These are phyloP conservation scores for Melanerpes aurifrons DNA, from an alignment of 2,113 vertebrate species.

Conservation along the genomic window DNA sequence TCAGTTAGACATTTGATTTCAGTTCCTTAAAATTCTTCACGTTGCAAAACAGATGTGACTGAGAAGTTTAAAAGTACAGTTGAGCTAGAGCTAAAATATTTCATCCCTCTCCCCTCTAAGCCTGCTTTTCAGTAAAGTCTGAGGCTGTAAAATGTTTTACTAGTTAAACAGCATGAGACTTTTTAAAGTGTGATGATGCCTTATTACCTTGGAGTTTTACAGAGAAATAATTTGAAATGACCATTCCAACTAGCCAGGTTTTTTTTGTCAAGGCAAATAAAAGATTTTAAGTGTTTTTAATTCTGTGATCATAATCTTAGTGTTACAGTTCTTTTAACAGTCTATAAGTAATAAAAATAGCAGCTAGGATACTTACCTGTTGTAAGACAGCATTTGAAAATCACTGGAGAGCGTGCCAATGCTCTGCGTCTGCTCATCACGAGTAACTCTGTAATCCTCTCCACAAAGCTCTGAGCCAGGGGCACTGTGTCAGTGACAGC, in stretches of 20 bases:
- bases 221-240: background rate
- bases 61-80: slow-evolving; percentile 34
- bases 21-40: background rate
- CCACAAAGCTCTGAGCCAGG: background rate
- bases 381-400: background rate
- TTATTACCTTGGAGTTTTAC: background rate
- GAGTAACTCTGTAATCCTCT: background rate
- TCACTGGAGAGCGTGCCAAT: background rate
- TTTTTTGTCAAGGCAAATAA: background rate
- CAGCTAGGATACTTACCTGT: background rate
- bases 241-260: background rate
- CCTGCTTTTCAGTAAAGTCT: background rate
- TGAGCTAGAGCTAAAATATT: background rate
- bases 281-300: background rate
- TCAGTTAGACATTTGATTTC: slow-evolving; percentile 22
- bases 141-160: background rate
- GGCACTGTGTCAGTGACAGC: background rate
- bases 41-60: background rate
- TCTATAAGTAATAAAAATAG: background rate
- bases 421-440: background rate
- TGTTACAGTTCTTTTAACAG: background rate
- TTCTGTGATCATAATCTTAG: background rate
- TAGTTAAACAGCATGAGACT: background rate
- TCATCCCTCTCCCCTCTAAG: background rate
- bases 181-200: background rate